Evolutionary conservation across 2,797 vertebrate genomes (phyloP), one percentile per base, ranked within the genome.

Genomic region (Halcyon chelicuti): DNA sequence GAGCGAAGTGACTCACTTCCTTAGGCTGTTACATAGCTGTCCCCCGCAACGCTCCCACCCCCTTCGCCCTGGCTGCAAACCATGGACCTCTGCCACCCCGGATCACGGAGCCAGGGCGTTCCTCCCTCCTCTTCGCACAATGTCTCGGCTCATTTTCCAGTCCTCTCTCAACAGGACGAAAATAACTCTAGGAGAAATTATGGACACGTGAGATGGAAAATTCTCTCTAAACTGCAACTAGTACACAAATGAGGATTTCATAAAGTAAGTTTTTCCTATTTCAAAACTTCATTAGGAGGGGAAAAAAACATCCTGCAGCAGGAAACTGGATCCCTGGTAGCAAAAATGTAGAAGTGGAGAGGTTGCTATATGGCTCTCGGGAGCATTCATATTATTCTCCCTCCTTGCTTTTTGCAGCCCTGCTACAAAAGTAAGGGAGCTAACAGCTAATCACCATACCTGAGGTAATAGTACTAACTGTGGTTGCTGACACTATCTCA

Each of bases 1-100:
- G 37, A 65, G 54, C 2, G 2, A 20, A 74, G 84, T 95, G 87
- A 97, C 90, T 97, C 94, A 97, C 88, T 97, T 97, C 96, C 97
- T 97, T 77, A 60, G 79, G 85, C 83, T 93, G 85, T 83, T 91
- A 89, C 83, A 90, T 13, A 55, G 87, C 66, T 86, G 88, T 29
- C 89, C 73, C 92, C 54, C 92, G 40, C 76, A 55, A 51, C n/a
- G 20, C 60, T 44, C 86, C 92, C 86, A 60, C 91, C 92, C 25
- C 60, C 67, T 92, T 75, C 1, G 1, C 67, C 68, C 81, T 71
- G 88, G 83, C 92, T 92, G 57, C 86, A 87, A 88, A 86, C 63
- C 46, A 7, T 83, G 88, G 96, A 96, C 39, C 78, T 90, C 88
- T 90, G 97, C 95, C 96, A 92, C 54, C 47, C 37, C 0, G 1